Conservation (phyloP, 2,113 vertebrate species). For the Oxyura jamaicensis region DNA sequence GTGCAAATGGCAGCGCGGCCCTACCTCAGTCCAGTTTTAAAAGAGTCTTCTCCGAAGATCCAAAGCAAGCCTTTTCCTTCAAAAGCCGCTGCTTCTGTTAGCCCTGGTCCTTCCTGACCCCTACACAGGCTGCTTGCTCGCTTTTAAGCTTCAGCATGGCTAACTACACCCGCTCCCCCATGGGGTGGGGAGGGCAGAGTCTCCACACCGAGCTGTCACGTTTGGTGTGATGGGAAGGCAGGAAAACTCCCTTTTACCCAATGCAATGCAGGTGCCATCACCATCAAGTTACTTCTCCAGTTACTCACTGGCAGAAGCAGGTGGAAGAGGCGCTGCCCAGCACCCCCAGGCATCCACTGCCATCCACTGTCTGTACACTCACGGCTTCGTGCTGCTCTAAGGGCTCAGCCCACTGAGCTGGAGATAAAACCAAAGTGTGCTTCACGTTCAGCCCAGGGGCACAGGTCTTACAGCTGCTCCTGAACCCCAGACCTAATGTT, state of each 20-base stretch:
- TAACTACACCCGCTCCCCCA: background rate
- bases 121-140: background rate
- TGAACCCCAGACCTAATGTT: background rate
- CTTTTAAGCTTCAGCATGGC: background rate
- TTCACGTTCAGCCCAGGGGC: background rate
- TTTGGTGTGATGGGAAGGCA: background rate
- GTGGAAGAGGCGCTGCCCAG: background rate
- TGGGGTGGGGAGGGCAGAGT: background rate
- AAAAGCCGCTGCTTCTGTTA: background rate
- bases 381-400: background rate
- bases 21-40: background rate
- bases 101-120: background rate
- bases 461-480: background rate
- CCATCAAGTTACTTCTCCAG: background rate
- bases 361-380: accelerated
- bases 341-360: background rate
- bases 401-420: background rate
- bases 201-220: background rate
- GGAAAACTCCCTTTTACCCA: background rate
- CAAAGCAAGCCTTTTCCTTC: background rate
- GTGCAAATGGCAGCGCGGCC: background rate
- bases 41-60: background rate
- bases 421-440: background rate
- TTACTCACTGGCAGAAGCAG: background rate
- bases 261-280: background rate